Evolutionary conservation across 2,797 vertebrate genomes (phyloP).

Genomic region (Hydrophis major): DNA sequence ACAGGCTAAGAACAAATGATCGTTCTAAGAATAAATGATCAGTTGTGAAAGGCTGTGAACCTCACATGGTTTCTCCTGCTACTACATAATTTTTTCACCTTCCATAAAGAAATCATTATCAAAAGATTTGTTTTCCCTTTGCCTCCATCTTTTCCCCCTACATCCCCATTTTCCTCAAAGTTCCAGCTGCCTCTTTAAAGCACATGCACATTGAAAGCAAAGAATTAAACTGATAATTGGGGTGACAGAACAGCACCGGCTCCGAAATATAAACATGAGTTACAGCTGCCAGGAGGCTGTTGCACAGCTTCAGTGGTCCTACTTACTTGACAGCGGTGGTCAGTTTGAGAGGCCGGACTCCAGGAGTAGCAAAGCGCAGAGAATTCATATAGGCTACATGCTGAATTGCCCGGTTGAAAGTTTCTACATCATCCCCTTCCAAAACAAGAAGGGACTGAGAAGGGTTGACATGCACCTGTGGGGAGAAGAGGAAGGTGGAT

Average conservation of each 20-base stretch:
- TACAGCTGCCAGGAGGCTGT: neutral
- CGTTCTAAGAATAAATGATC: neutral
- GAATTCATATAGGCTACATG: slow-evolving; percentile 98
- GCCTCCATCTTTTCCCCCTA: neutral
- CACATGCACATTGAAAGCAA: neutral
- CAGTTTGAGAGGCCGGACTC: slow-evolving; percentile 91
- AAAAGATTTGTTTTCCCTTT: neutral
- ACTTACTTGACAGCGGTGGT: slow-evolving; percentile 91
- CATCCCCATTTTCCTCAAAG: neutral
- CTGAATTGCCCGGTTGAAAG: slow-evolving; percentile 96
- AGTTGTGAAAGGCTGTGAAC: neutral
- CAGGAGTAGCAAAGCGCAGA: slow-evolving; percentile 93
- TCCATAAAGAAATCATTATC: neutral
- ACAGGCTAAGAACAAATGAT: neutral
- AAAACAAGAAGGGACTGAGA: slow-evolving; percentile 94
- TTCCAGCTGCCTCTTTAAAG: neutral
- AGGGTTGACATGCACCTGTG: slow-evolving; percentile 94
- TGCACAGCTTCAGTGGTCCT: neutral
- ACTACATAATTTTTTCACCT: neutral
- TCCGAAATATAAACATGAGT: neutral
- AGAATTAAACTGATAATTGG: neutral
- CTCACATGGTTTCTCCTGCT: neutral
- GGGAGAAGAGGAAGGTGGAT: slow-evolving; percentile 53
- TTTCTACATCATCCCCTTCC: slow-evolving; percentile 96
- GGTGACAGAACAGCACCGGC: neutral